Base-by-base conservation (phyloP, 2,888 invertebrate species). In the Amphipyra tragopoginis region DNA sequence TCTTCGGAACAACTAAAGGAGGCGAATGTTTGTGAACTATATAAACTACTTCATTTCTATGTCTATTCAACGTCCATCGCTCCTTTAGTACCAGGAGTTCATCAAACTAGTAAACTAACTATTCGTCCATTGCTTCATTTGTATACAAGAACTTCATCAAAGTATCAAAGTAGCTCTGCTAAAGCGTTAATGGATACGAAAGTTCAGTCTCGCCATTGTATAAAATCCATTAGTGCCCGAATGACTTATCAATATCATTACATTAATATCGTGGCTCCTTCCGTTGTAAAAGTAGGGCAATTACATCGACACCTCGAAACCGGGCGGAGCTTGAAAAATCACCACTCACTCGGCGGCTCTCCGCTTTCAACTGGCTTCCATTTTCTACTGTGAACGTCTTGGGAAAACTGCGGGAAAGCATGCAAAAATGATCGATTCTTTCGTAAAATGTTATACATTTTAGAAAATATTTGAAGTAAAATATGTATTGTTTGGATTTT, bases 311-410 rank as follows among this genome's bases (percentile, higher is more conserved):
- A 57, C 65, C 48, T 65, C 38, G 26, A n/a, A 39, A 33, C 29
- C 43, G n/a, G 11, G 15, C 13, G 51, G 42, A 61, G 21, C 21
- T 21, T 72, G 53, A 57, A 76, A 75, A 72, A 69, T 71, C 59
- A 73, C 69, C 65, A 36, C 26, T 52, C 65, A 49, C 43, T 44
- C 36, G 36, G 54, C 29, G 29, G 29, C 7, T 2, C 7, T 2
- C 29, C 29, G 29, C 38, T 58, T 58, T 57, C 36, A 52, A 63
- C 40, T 45, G 51, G 38, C 36, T 55, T 53, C 48, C 40, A 58
- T 71, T 63, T 55, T 49, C 14, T 11, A 26, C 11, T 50, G 49
- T 47, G 60, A 65, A 59, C 55, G 59, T 15, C 51, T 52, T 44
- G 21, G 36, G 57, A 49, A 71, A 52, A 55, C 21, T 39, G 43